These are phyloP conservation scores for Heteromormyrus szaboi DNA, from an alignment of 2,797 vertebrate genomes.

Conservation along the genomic window DNA sequence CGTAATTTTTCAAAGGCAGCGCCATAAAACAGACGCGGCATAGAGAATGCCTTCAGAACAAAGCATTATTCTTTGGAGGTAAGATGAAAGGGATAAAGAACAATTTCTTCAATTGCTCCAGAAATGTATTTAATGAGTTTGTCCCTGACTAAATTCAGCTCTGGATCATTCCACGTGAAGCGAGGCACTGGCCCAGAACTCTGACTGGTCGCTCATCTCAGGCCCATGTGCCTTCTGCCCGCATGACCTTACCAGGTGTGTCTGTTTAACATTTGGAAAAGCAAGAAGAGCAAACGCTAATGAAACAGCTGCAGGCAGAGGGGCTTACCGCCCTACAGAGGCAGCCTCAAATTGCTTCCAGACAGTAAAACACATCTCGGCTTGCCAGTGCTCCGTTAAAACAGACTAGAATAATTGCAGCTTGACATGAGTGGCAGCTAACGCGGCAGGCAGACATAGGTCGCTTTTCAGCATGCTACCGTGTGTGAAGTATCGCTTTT, in stretches of 20 bases:
- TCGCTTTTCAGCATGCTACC: neutral
- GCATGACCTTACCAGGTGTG: conserved; percentile 13
- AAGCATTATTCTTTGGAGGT: conserved; percentile 4
- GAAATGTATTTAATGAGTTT: neutral
- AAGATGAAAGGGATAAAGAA: neutral
- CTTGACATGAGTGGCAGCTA: neutral
- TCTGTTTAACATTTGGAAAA: conserved; percentile 8
- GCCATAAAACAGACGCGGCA: neutral
- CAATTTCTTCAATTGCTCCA: neutral
- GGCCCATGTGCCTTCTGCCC: neutral
- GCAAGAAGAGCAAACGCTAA: neutral
- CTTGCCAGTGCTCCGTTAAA: neutral
- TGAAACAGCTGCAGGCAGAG: conserved; percentile 6
- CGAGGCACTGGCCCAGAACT: neutral
- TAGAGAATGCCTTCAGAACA: neutral
- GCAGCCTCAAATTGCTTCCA: conserved; percentile 11
- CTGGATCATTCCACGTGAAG: neutral
- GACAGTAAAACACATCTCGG: conserved; percentile 9
- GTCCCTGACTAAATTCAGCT: neutral
- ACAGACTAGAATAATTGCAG: neutral
- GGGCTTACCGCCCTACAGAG: neutral
- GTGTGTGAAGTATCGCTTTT: conserved; percentile 13
- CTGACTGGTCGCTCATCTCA: neutral
- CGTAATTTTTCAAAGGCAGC: neutral
- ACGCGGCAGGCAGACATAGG: neutral